A percentile compares a stretch with the other conserved stretches of the same genome.
Conservation (phyloP, 1,140 invertebrate genomes). For the Tyrophagus putrescentiae region DNA sequence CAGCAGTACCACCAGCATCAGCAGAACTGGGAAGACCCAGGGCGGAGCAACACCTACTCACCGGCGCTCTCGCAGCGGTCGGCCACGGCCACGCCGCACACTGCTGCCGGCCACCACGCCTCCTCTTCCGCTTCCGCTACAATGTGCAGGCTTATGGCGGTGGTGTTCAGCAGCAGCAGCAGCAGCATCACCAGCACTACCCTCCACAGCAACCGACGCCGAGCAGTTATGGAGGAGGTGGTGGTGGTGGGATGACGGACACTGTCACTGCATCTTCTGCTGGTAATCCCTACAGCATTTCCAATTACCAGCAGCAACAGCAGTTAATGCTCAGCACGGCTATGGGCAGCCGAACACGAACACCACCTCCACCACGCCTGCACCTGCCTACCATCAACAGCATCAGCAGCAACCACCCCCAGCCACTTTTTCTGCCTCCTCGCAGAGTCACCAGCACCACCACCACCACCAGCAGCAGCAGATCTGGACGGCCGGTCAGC, state of each 20-base stretch:
- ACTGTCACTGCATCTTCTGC: not conserved
- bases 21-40: too few species aligned
- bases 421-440: not conserved
- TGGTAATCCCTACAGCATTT: slow-evolving; percentile 10
- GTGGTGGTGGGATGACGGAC: not conserved
- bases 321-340: too few species aligned
- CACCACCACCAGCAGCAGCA: not conserved
- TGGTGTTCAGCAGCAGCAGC: not conserved
- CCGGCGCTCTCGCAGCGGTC: slow-evolving; percentile 12
- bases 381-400: not conserved
- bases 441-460: too few species aligned
- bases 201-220: not conserved
- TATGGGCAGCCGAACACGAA: too few species aligned
- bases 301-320: not conserved
- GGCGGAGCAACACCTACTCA: slow-evolving; percentile 11
- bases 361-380: not conserved
- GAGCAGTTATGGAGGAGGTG: slow-evolving; percentile 1
- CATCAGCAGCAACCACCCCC: not conserved
- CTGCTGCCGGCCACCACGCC: not conserved
- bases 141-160: not conserved
- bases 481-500: slow-evolving; percentile 1
- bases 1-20: too few species aligned
- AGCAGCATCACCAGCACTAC: not conserved
- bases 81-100: not conserved
- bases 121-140: not conserved